A percentile compares a stretch with the other conserved stretches of the same genome.
These are phyloP conservation scores for Popillia japonica DNA, from an alignment of 1,140 invertebrate species.

Conservation along the genomic window DNA sequence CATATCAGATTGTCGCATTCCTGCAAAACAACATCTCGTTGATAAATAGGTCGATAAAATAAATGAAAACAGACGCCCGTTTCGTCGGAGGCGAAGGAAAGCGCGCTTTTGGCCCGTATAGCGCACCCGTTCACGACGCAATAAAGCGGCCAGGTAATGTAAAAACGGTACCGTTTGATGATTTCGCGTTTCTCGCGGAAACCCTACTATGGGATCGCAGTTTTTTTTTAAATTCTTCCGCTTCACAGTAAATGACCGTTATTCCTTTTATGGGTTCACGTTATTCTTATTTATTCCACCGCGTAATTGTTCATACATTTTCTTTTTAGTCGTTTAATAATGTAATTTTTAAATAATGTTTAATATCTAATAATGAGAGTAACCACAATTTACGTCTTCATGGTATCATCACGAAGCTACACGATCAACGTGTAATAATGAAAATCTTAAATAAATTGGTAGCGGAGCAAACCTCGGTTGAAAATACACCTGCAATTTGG, in stretches of 20 bases:
- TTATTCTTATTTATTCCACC: neutral
- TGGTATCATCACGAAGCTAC: too few species aligned
- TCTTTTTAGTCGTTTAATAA: too few species aligned
- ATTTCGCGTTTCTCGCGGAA: neutral
- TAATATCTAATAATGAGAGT: too few species aligned
- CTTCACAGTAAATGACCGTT: neutral
- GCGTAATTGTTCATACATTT: neutral
- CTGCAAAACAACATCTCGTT: constrained; percentile 42
- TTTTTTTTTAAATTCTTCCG: constrained; percentile 15
- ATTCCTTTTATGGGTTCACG: neutral
- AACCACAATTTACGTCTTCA: too few species aligned
- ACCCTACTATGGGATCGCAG: neutral
- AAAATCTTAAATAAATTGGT: constrained; percentile 2
- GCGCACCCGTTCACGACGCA: neutral
- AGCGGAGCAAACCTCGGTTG: neutral
- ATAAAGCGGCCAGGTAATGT: constrained; percentile 21
- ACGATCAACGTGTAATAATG: neutral
- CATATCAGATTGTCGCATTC: constrained; percentile 58
- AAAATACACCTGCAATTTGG: neutral
- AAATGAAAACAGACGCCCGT: constrained; percentile 32
- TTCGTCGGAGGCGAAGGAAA: neutral
- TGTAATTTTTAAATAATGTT: too few species aligned
- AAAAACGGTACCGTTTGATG: constrained; percentile 23
- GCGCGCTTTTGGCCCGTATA: neutral
- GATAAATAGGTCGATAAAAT: constrained; percentile 30